Evolutionary conservation across 2,113 vertebrate species (phyloP).

Genomic region (Oenanthe melanoleuca): DNA sequence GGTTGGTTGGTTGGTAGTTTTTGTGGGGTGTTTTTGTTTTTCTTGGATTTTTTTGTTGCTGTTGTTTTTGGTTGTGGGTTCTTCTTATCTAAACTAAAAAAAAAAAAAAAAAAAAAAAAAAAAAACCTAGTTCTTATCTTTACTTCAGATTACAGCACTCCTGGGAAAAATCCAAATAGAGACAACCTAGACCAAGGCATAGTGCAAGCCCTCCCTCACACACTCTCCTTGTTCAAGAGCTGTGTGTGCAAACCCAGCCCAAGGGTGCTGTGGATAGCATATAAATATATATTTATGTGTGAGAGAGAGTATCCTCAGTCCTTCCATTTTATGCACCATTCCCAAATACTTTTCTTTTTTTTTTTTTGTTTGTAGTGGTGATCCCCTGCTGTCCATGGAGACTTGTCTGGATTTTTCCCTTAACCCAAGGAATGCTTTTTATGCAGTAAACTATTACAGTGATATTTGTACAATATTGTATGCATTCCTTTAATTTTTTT

Average conservation of each 20-base stretch:
- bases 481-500: neutral
- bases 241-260: neutral
- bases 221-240: neutral
- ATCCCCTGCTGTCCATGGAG: neutral
- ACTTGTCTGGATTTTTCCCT: neutral
- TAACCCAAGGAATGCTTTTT: neutral
- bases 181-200: neutral
- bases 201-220: neutral
- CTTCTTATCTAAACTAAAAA: neutral
- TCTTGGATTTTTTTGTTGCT: too few species aligned
- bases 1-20: neutral
- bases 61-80: neutral
- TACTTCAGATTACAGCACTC: neutral
- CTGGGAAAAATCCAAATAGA: neutral
- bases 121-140: neutral
- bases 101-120: neutral
- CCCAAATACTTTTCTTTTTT: accelerated
- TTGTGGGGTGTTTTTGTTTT: too few species aligned
- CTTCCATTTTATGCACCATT: neutral
- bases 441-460: neutral
- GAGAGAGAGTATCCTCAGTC: neutral
- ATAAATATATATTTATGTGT: accelerated
- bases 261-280: neutral
- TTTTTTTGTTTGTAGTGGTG: neutral
- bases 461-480: neutral